Percentiles rank a stretch among this genome's conserved stretches.
Conservation (phyloP, 2,113 vertebrate species). For the Taurulus bubalis region DNA sequence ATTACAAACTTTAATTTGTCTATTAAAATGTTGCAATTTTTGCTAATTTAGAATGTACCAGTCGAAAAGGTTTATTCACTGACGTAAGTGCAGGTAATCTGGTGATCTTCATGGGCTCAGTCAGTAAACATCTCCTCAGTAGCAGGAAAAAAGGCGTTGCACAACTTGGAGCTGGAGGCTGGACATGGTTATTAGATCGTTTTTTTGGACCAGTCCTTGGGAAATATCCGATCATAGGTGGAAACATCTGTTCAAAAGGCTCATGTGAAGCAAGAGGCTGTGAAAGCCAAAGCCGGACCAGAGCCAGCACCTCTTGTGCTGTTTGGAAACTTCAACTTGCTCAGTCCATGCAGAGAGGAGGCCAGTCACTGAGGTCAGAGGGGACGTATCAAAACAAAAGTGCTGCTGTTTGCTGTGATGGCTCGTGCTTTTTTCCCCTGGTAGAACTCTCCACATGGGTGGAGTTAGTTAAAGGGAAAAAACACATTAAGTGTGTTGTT, state of each 20-base stretch:
- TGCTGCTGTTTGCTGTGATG: conserved; percentile 56
- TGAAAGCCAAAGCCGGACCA: conserved; percentile 36
- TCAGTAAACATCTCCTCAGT: conserved; percentile 44
- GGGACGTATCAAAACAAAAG: conserved; percentile 48
- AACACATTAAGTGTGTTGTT: conserved; percentile 33
- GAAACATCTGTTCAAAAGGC: conserved; percentile 73
- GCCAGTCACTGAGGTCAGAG: conserved; percentile 40
- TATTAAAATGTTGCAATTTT: conserved; percentile 10
- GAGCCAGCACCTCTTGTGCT: conserved; percentile 55
- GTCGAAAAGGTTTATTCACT: not conserved
- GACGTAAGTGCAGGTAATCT: conserved; percentile 3
- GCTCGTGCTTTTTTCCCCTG: not conserved
- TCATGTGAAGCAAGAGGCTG: conserved; percentile 44
- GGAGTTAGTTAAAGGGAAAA: conserved; percentile 51
- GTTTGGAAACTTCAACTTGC: conserved; percentile 54
- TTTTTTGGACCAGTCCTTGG: conserved; percentile 62
- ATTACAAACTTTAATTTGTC: not conserved
- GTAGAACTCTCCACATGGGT: conserved; percentile 42
- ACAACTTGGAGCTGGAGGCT: conserved; percentile 36
- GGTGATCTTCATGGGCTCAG: not conserved
- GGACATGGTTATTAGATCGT: conserved; percentile 35
- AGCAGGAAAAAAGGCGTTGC: conserved; percentile 44
- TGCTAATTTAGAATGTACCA: not conserved
- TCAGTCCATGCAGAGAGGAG: conserved; percentile 19
- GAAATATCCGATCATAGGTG: conserved; percentile 77